Base-by-base conservation (phyloP, 2,113 vertebrate species). In the Lampris incognitus region DNA sequence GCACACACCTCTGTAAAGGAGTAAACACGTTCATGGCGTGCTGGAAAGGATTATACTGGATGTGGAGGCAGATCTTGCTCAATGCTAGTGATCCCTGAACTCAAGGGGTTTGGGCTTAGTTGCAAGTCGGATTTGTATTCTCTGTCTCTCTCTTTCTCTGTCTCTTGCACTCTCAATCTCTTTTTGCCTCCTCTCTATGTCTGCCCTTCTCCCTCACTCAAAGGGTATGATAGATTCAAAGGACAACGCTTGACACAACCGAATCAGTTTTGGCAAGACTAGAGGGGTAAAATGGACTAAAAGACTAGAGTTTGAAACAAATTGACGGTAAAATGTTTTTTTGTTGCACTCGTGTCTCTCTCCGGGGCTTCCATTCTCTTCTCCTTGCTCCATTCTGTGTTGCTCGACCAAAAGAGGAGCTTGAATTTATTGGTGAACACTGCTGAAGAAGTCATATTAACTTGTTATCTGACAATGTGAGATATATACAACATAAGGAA, bases 31-130 rank as follows among this genome's bases (percentile, higher is more conserved):
- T 79, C 51, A n/a, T 6, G 5, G 83, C 63, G 72, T 72, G 77
- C 59, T 54, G 9, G 40, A 75, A 67, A n/a, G 83, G 85, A 91
- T 88, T 78, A 89, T 72, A 55, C 2, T 69, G 87, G 84, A 87
- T 88, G 78, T 84, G 69, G 76, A 11, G 81, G 81, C 78, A 86
- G 87, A 88, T 89, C 84, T 81, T 69, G 70, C 66, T 72, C 78
- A 80, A 64, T 42, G 63, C 61, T 68, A 55, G 63, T 81, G 86
- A 89, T 89, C 74, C 86, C 70, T 71, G 59, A 67, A 73, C 74
- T 81, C 76, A 37, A 67, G 80, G 79, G 74, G 58, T 57, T 68
- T 76, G 74, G 74, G 74, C 56, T 86, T 71, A 82, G 74, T 82
- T 56, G 52, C 74, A 24, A 62, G 44, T 72, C 73, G 66, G 70